Evolutionary conservation across 1,140 invertebrate genomes (phyloP), one percentile per base, ranked within the genome.

Genomic region (Drosophila cardini): DNA sequence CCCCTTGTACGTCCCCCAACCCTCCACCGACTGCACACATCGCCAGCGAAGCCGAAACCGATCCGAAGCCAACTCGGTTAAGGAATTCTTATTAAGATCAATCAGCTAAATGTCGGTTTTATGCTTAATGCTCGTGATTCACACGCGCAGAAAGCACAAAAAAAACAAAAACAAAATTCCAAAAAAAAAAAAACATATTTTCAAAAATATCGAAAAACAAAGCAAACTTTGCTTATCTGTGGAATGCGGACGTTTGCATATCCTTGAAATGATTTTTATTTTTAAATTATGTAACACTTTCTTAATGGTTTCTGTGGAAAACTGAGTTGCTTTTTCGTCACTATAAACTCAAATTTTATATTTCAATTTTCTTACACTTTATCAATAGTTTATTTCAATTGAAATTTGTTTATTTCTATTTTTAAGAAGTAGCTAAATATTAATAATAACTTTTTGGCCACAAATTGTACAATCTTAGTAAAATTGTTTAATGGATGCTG

Each of bases 71-170:
- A 43, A 36, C 42, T 40, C 65, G 11, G 34, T 42, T 55, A 68
- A 68, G 50, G 74, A 89, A 87, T 87, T 87, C 83, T 87, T 87
- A 87, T 87, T 87, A 87, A 87, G 83, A 87, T 87, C 83, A 87
- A 87, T 87, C 83, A 87, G 83, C 83, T 87, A 89, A 87, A 89
- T 83, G 83, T 86, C 82, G 83, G 84, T 87, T 87, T 87, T 87
- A 87, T 87, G 83, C 83, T 87, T 89, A 87, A 87, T 87, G 84
- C 84, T 89, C 76, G 89, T 87, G 83, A 87, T 89, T 87, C 83
- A 87, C 83, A 87, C 76, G 76, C 72, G 32, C 76, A 72, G 21
- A 26, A 68, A 70, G 70, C 60, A 46, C 65, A 65, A 72, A 80
- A 81, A 85, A 86, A 86, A 84, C 74, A 77, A 73, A 72, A 56